Conservation (phyloP, 2,113 vertebrate species). For the Camelus bactrianus region DNA sequence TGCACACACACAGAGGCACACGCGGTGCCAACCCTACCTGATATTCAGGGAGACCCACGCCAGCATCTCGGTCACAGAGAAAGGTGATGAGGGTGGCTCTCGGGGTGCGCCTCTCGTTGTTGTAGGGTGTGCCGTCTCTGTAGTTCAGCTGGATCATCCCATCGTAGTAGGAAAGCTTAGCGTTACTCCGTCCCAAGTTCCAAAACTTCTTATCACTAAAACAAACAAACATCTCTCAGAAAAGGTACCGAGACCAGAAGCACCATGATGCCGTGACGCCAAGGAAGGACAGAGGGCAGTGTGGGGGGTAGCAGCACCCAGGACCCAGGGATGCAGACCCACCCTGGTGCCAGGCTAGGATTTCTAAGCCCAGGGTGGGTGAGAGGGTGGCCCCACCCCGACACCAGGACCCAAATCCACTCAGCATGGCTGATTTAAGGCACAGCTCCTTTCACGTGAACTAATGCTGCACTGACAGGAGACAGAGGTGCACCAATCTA, state of each 20-base stretch:
- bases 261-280: fast-evolving
- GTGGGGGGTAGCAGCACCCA: fast-evolving
- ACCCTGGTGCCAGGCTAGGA: fast-evolving
- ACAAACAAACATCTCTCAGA: background rate
- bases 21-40: conserved; percentile 87
- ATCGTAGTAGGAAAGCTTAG: conserved; percentile 94
- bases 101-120: conserved; percentile 88
- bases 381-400: background rate
- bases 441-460: background rate
- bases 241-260: fast-evolving
- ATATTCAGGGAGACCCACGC: conserved; percentile 92
- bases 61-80: conserved; percentile 92
- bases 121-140: conserved; percentile 92
- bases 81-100: conserved; percentile 95
- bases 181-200: conserved; percentile 92
- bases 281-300: fast-evolving
- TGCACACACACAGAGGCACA: fast-evolving
- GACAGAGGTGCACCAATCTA: fast-evolving
- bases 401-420: background rate
- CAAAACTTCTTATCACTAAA: conserved; percentile 84
- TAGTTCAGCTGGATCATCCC: conserved; percentile 95
- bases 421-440: background rate
- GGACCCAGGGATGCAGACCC: background rate
- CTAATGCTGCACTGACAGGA: fast-evolving
- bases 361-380: fast-evolving